These are phyloP conservation scores for Drosophila arizonae DNA, from an alignment of 1,140 invertebrate species.

Conservation along the genomic window DNA sequence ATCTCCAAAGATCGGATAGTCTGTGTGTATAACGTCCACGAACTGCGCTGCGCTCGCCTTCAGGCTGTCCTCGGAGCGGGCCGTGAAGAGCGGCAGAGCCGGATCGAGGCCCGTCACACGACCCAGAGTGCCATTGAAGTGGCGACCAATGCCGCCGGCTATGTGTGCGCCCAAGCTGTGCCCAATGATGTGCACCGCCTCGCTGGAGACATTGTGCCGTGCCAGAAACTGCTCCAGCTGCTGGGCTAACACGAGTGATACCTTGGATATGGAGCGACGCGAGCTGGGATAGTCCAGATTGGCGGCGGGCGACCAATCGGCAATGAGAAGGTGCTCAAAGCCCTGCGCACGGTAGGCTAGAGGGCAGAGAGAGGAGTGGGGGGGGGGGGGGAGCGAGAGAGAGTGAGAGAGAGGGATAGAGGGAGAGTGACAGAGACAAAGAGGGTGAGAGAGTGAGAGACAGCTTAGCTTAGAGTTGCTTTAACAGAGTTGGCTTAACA, in stretches of 20 bases:
- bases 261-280: constrained; percentile 49
- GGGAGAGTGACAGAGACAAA: no score
- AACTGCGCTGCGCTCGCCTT: constrained; percentile 83
- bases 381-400: no score
- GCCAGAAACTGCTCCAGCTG: constrained; percentile 58
- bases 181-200: constrained; percentile 84
- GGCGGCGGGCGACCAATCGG: constrained; percentile 73
- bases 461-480: no score
- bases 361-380: not conserved
- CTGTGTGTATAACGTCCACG: constrained; percentile 85
- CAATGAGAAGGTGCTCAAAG: constrained; percentile 59
- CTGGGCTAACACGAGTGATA: constrained; percentile 48
- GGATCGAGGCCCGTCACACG: constrained; percentile 86
- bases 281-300: constrained; percentile 65
- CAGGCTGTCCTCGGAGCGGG: constrained; percentile 81
- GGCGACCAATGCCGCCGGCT: constrained; percentile 84
- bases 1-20: constrained; percentile 85
- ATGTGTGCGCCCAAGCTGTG: constrained; percentile 86
- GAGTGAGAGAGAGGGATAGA: no score
- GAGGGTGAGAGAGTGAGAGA: not conserved
- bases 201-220: constrained; percentile 60
- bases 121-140: constrained; percentile 83
- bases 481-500: no score
- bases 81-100: constrained; percentile 85
- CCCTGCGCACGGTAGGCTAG: constrained; percentile 71